Evolutionary conservation across 2,888 invertebrate species (phyloP).

Genomic region (Troides aeacus): DNA sequence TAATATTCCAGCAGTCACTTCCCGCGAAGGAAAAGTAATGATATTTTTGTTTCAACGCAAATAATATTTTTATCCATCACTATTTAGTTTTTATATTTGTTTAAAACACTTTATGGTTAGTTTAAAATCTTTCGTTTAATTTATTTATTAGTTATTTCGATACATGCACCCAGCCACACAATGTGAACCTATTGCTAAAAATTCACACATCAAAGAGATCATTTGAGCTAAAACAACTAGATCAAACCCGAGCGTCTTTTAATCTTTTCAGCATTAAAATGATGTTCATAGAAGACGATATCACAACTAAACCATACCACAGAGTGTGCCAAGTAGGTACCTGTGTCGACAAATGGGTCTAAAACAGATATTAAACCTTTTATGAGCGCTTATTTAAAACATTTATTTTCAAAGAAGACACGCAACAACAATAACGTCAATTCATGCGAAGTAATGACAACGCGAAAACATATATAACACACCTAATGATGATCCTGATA

Average conservation of each 20-base stretch:
- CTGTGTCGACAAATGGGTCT: constrained; percentile 58
- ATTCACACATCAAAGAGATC: constrained; percentile 36
- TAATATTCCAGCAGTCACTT: neutral
- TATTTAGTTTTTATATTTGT: constrained; percentile 30
- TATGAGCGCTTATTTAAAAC: constrained; percentile 54
- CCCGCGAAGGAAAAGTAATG: neutral
- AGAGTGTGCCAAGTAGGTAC: constrained; percentile 78
- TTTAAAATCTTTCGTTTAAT: constrained; percentile 36
- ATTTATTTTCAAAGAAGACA: constrained; percentile 62
- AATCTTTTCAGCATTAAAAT: constrained; percentile 39
- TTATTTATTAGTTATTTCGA: constrained; percentile 50
- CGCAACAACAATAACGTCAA: constrained; percentile 68
- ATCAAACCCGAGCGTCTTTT: constrained; percentile 44
- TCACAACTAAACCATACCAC: constrained; percentile 60
- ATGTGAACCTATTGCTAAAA: constrained; percentile 58
- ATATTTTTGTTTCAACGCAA: constrained; percentile 34
- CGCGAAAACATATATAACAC: constrained; percentile 70
- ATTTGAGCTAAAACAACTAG: constrained; percentile 43
- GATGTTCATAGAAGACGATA: constrained; percentile 51
- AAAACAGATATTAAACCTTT: constrained; percentile 54
- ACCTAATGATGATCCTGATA: constrained; percentile 58
- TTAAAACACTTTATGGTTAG: constrained; percentile 31
- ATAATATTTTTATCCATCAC: constrained; percentile 31
- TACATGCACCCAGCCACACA: constrained; percentile 79
- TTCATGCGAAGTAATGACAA: constrained; percentile 75